A percentile compares a stretch with the other conserved stretches of the same genome.
These are phyloP conservation scores for Cyanistes caeruleus DNA, from an alignment of 2,113 vertebrate genomes.

Conservation along the genomic window DNA sequence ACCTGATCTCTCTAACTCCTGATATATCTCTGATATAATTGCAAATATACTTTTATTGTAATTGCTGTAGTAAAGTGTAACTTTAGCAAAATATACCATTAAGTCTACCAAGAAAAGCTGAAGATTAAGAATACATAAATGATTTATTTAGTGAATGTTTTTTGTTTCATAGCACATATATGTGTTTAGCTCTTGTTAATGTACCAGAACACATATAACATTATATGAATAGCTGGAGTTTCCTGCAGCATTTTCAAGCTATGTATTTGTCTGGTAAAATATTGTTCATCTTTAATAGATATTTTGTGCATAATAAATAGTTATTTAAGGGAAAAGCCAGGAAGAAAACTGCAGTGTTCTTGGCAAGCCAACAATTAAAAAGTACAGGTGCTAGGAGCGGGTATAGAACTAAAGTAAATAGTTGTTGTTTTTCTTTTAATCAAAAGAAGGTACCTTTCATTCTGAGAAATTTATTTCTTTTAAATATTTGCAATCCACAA, in stretches of 20 bases:
- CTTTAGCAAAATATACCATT: neutral
- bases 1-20: neutral
- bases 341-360: conserved; percentile 67
- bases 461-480: conserved; percentile 84
- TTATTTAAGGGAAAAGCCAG: conserved; percentile 32
- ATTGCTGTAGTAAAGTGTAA: neutral
- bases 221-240: neutral
- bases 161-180: neutral
- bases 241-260: neutral
- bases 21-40: neutral
- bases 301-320: conserved; percentile 62
- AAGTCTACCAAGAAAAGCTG: neutral
- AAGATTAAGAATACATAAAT: neutral
- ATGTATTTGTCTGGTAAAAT: conserved; percentile 1
- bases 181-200: neutral
- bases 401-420: conserved; percentile 76
- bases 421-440: conserved; percentile 31
- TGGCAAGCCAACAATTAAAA: conserved; percentile 79
- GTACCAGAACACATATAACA: neutral
- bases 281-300: conserved; percentile 18
- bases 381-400: conserved; percentile 78
- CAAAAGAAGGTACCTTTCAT: conserved; percentile 77
- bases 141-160: neutral
- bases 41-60: neutral
- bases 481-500: conserved; percentile 85